Conservation (phyloP, 2,888 invertebrate genomes). For the Lithophane semibrunnea region DNA sequence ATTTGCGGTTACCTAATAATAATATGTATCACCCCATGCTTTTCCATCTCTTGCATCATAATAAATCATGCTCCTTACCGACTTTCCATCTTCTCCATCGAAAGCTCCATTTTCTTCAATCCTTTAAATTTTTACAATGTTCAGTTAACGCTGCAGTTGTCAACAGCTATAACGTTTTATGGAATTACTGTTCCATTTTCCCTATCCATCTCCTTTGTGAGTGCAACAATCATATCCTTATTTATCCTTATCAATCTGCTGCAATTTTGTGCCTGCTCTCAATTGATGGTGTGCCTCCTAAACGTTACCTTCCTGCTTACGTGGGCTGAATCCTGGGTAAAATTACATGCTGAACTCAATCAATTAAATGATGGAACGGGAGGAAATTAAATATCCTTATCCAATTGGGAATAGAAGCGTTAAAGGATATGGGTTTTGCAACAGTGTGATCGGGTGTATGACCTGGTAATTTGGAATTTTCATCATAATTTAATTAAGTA, state of each 20-base stretch:
- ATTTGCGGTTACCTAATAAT: neutral
- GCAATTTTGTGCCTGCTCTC: constrained; percentile 68
- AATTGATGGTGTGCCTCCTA: constrained; percentile 72
- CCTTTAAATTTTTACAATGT: too few species aligned
- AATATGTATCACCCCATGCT: neutral
- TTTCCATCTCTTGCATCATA: neutral
- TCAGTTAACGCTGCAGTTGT: neutral
- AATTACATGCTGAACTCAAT: constrained; percentile 64
- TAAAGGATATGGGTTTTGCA: neutral
- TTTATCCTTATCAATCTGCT: constrained; percentile 59
- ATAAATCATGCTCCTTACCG: neutral
- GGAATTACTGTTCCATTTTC: constrained; percentile 17
- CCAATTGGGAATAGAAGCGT: constrained; percentile 32
- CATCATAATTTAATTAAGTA: neutral
- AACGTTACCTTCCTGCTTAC: constrained; percentile 75
- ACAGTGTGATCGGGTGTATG: neutral
- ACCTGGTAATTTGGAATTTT: neutral
- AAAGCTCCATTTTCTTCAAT: too few species aligned
- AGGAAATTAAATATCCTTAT: constrained; percentile 69
- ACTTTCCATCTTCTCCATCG: neutral
- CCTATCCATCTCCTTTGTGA: constrained; percentile 14
- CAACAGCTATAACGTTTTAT: neutral
- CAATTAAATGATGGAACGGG: constrained; percentile 67
- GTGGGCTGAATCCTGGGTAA: constrained; percentile 71
- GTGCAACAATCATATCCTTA: constrained; percentile 53